phyloP scores from a whole-genome alignment of 2,113 vertebrate genomes.

The Canis aureus region DNA sequence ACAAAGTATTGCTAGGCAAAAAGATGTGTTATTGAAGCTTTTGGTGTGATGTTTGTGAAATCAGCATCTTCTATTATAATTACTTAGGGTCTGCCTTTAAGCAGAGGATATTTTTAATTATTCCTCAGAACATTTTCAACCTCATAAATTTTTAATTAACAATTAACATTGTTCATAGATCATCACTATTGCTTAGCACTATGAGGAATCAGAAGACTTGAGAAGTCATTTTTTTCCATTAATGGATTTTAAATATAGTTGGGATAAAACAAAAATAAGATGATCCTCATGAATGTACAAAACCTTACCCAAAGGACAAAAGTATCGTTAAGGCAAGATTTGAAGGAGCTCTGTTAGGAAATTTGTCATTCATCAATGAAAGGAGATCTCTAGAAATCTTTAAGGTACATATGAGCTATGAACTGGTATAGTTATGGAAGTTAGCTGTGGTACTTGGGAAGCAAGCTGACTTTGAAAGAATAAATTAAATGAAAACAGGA shows the following conservation, averaged over 20 bases:
- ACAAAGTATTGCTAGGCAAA: constrained; percentile 17
- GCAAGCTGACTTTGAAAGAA: constrained; percentile 8
- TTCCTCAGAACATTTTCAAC: constrained; percentile 65
- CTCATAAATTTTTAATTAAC: constrained; percentile 70
- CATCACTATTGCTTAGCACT: constrained; percentile 23
- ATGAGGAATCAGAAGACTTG: not conserved
- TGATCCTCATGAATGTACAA: not conserved
- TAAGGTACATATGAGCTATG: not conserved
- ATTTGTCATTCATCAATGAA: not conserved
- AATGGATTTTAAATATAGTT: constrained; percentile 47
- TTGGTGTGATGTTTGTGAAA: constrained; percentile 59
- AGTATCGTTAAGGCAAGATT: not conserved
- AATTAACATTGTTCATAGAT: constrained; percentile 65
- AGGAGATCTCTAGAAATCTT: not conserved
- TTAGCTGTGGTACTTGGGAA: not conserved
- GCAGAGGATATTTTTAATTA: constrained; percentile 61
- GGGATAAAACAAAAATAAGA: constrained; percentile 45
- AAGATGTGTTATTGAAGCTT: constrained; percentile 35
- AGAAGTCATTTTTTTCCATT: not conserved
- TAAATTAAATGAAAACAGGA: constrained; percentile 58
- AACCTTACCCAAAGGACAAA: not conserved
- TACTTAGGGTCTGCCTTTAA: constrained; percentile 59
- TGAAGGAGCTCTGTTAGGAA: not conserved
- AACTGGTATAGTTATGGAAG: not conserved
- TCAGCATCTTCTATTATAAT: constrained; percentile 63